Conservation (phyloP, 2,888 invertebrate genomes). For the Chloroclystis v-ata region DNA sequence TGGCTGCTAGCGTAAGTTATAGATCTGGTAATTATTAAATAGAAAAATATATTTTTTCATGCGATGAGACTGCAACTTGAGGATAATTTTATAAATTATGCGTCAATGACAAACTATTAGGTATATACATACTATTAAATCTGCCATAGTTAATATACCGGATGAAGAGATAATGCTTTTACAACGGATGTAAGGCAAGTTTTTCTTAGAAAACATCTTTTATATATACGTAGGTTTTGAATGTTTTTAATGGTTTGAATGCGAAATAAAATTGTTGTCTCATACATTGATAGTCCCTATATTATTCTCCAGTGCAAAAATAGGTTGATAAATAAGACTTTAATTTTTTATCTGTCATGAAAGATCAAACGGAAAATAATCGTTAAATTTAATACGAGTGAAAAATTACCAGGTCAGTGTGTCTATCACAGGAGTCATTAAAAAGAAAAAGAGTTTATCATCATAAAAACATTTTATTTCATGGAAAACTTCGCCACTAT, state of each 20-base stretch:
- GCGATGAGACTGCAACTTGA: constrained; percentile 9
- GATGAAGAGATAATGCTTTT: constrained; percentile 33
- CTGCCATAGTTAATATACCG: constrained; percentile 22
- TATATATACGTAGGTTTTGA: no score
- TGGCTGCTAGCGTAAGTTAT: constrained; percentile 32
- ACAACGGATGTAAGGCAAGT: constrained; percentile 14
- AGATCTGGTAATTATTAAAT: constrained; percentile 29
- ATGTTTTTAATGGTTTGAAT: no score
- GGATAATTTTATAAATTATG: constrained; percentile 28
- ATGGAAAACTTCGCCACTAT: constrained; percentile 37
- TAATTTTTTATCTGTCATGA: constrained; percentile 6
- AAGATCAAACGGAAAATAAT: constrained; percentile 25
- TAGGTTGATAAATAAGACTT: no score
- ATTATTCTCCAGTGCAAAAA: no score
- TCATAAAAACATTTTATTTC: constrained; percentile 38
- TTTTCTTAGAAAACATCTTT: constrained; percentile 8
- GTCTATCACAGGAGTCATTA: constrained; percentile 47
- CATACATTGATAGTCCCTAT: no score
- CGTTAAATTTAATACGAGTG: constrained; percentile 29
- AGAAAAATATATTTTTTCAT: constrained; percentile 6
- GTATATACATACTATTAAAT: constrained; percentile 29
- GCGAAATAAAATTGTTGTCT: no score
- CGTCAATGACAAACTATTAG: no score
- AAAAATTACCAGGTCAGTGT: constrained; percentile 36
- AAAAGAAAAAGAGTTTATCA: constrained; percentile 52